Evolutionary conservation across 2,888 invertebrate genomes (phyloP), one percentile per base, ranked within the genome.

Genomic region (Athalia cordata): DNA sequence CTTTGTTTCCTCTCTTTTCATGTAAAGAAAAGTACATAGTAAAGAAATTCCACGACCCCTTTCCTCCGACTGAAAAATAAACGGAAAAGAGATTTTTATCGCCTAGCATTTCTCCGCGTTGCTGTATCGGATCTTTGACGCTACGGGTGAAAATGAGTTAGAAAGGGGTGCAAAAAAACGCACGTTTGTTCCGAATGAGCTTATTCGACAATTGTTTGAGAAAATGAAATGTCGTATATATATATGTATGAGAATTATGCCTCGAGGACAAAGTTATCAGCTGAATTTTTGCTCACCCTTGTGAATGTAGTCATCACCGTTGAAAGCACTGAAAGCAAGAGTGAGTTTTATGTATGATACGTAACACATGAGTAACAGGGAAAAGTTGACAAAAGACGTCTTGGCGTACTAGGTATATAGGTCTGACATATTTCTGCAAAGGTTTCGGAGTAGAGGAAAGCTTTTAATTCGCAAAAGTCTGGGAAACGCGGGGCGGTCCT

Each of bases 391-490:
- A 29, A 29, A 29, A 29, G 29, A 29, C 29, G 29, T 29, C 29
- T 29, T 29, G 29, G 29, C 2, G 29, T 29, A 29, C 1, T 29
- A 29, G 0, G 29, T 29, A 29, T 2, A 29, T 29, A 29, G 29
- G 29, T 29, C 29, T 29, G 2, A 29, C 29, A n/a, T 9, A n/a
- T 55, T 55, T 9, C 55, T n/a, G 55, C 55, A 55, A 55, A 29
- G 29, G 29, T 29, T 55, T 7, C 11, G n/a, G 55, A n/a, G 55
- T 15, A 55, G 68, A 68, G 68, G 52, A 65, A 59, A 78, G 61
- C 78, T 78, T 78, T 77, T 77, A 77, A 78, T 78, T 78, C 78
- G 66, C 76, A 43, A 67, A 66, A 77, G 61, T 78, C 59, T 75
- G 61, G 76, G 55, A 66, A 45, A 43, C 49, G 68, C 62, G 59